Conservation (phyloP, 2,797 vertebrate species). For the Carapus acus region DNA sequence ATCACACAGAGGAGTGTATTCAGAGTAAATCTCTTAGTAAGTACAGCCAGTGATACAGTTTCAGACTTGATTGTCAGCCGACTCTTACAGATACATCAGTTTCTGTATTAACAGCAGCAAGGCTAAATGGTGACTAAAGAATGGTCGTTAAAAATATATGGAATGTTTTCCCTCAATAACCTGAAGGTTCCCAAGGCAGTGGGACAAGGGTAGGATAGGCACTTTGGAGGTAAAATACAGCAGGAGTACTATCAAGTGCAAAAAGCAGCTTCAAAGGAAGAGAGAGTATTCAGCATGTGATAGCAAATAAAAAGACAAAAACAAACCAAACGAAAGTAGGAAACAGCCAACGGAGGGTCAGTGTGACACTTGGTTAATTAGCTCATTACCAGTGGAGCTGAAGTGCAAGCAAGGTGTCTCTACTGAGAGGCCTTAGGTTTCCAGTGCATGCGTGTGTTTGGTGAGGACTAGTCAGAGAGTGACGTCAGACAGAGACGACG, state of each 20-base stretch:
- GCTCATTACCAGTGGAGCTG: slow-evolving; percentile 39
- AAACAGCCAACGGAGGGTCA: slow-evolving; percentile 25
- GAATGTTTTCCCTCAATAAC: slow-evolving; percentile 67
- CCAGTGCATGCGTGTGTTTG: slow-evolving; percentile 74
- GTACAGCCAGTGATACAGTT: too few species aligned
- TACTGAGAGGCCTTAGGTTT: slow-evolving; percentile 56
- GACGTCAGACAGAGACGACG: too few species aligned
- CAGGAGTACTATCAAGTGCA: slow-evolving; percentile 66
- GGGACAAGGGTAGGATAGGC: slow-evolving; percentile 47
- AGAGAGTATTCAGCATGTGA: slow-evolving; percentile 51
- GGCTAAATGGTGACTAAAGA: slow-evolving; percentile 46
- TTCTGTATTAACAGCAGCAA: slow-evolving; percentile 47
- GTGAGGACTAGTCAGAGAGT: too few species aligned
- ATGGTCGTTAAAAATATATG: slow-evolving; percentile 41
- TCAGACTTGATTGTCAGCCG: slow-evolving; percentile 63
- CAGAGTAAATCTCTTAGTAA: too few species aligned
- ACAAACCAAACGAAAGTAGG: neutral
- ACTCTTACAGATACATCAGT: slow-evolving; percentile 32
- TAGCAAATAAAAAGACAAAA: slow-evolving; percentile 10
- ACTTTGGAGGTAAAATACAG: slow-evolving; percentile 59
- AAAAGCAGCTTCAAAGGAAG: slow-evolving; percentile 54
- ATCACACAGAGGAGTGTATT: slow-evolving; percentile 39
- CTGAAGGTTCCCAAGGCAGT: slow-evolving; percentile 34
- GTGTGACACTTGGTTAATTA: slow-evolving; percentile 40
- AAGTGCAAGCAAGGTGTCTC: slow-evolving; percentile 56